A percentile compares a stretch with the other conserved stretches of the same genome.
phyloP scores from a whole-genome alignment of 1,140 invertebrate species.

The Ceratitis capitata region DNA sequence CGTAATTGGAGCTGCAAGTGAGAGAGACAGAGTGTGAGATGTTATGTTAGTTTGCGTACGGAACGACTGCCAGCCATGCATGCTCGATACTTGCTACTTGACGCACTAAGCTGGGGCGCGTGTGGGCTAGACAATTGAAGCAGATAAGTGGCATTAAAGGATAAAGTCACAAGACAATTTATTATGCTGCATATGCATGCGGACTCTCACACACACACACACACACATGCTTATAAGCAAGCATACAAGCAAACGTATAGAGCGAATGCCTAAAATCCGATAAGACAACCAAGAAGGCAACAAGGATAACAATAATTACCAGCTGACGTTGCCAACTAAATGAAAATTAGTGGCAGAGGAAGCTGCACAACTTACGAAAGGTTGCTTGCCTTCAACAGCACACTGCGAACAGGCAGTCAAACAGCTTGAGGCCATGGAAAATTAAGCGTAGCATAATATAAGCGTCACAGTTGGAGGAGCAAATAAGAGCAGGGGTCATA shows the following conservation, averaged over 20 bases:
- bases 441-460: constrained; percentile 31
- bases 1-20: background rate
- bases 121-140: constrained; percentile 17
- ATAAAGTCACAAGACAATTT: constrained; percentile 14
- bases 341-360: background rate
- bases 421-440: constrained; percentile 25
- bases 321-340: constrained; percentile 25
- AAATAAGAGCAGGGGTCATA: background rate
- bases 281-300: constrained; percentile 25
- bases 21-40: background rate
- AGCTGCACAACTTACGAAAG: background rate
- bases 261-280: background rate
- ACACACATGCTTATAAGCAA: background rate
- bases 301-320: constrained; percentile 31
- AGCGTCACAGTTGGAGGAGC: background rate
- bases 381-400: background rate
- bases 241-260: background rate
- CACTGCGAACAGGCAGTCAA: background rate
- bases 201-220: background rate
- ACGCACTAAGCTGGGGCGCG: constrained; percentile 3
- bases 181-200: constrained; percentile 10
- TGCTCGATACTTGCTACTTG: background rate
- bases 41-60: background rate
- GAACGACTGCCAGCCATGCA: background rate
- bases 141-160: constrained; percentile 32